A percentile compares a stretch with the other conserved stretches of the same genome.
Conservation (phyloP, 2,797 vertebrate genomes). For the Tadarida brasiliensis region DNA sequence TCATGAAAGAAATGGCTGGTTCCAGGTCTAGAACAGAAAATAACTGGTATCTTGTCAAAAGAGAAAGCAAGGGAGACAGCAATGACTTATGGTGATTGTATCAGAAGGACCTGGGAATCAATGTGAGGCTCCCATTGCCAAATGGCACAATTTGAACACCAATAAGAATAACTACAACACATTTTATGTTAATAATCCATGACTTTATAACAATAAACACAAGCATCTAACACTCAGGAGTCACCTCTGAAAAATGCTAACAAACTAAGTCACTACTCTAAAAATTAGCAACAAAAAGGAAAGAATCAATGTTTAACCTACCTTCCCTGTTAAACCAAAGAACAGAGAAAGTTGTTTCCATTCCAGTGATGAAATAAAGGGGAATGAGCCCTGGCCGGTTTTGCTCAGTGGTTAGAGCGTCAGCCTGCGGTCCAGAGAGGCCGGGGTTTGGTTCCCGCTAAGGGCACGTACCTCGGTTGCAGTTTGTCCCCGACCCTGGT, state of each 20-base stretch:
- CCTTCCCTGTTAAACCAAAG: not conserved
- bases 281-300: conserved; percentile 20
- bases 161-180: not conserved
- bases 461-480: too few species aligned
- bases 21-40: not conserved
- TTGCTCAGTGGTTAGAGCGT: too few species aligned
- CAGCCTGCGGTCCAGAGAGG: too few species aligned
- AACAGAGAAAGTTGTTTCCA: not conserved
- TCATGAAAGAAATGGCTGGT: not conserved
- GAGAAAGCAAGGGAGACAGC: not conserved
- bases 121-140: not conserved
- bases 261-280: conserved; percentile 2
- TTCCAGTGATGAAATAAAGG: not conserved
- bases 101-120: not conserved
- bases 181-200: not conserved
- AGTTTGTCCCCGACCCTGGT: too few species aligned
- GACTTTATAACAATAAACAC: not conserved
- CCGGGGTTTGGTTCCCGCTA: too few species aligned
- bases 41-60: conserved; percentile 1
- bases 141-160: not conserved
- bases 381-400: too few species aligned
- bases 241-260: not conserved
- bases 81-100: not conserved
- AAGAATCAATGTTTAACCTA: conserved; percentile 40
- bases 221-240: not conserved